Conservation (phyloP, 2,113 vertebrate genomes). For the Blennius ocellaris region DNA sequence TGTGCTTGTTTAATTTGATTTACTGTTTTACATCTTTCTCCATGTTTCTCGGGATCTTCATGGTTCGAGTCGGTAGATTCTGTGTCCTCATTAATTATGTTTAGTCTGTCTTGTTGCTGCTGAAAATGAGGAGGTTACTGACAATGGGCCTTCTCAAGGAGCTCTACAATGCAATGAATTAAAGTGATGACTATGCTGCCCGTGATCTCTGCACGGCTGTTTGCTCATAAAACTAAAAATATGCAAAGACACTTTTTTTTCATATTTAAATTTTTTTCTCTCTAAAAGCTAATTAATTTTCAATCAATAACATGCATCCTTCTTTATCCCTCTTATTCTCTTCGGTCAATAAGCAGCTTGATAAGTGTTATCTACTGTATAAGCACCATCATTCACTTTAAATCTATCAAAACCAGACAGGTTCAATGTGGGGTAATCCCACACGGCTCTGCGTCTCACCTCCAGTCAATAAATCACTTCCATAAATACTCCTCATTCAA, state of each 20-base stretch:
- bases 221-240: neutral
- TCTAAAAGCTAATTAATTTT: neutral
- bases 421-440: slow-evolving; percentile 58
- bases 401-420: slow-evolving; percentile 53
- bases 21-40: neutral
- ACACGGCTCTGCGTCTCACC: slow-evolving; percentile 27
- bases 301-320: neutral
- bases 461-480: slow-evolving; percentile 48
- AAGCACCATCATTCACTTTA: slow-evolving; percentile 45
- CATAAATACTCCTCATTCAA: neutral
- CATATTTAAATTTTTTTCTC: neutral
- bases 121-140: slow-evolving; percentile 14
- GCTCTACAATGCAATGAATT: slow-evolving; percentile 2
- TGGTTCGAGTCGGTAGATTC: neutral
- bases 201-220: neutral
- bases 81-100: slow-evolving; percentile 16
- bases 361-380: slow-evolving; percentile 34
- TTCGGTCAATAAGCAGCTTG: neutral
- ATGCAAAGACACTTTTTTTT: neutral
- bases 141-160: slow-evolving; percentile 2
- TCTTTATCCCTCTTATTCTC: neutral
- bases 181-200: slow-evolving; percentile 1
- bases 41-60: neutral
- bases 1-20: neutral
- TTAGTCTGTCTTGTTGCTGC: slow-evolving; percentile 1